Conservation (phyloP, 1,140 invertebrate genomes). For the Drosophila pseudoananassae region DNA sequence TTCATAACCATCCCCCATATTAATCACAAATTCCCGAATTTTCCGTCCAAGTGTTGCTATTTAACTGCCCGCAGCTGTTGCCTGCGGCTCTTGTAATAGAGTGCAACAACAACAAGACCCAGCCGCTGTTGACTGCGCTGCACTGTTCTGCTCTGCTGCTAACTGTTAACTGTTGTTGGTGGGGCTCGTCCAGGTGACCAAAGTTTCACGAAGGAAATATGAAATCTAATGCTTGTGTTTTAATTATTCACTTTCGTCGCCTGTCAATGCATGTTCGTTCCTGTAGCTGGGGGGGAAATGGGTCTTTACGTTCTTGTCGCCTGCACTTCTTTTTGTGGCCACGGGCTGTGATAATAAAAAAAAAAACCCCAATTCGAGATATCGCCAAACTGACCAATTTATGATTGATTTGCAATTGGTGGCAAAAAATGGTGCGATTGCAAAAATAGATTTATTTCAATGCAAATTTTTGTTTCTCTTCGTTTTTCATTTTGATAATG, state of each 20-base stretch:
- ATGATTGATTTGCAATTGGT: too few relatives aligned
- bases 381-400: too few relatives aligned
- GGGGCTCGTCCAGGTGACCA: conserved; percentile 2
- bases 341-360: not conserved
- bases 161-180: conserved; percentile 14
- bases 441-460: not conserved
- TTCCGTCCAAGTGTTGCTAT: conserved; percentile 12
- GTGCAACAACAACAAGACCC: conserved; percentile 7
- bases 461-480: not conserved
- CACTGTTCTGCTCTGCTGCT: conserved; percentile 7
- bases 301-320: not conserved
- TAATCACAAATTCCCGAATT: not conserved
- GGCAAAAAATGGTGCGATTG: not conserved
- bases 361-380: not conserved
- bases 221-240: not conserved
- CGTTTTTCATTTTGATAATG: not conserved
- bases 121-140: not conserved
- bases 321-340: not conserved
- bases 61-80: conserved; percentile 8
- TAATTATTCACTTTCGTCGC: not conserved
- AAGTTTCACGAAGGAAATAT: conserved; percentile 1
- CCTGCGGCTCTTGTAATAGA: conserved; percentile 15
- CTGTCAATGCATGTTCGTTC: not conserved
- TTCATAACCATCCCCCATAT: not conserved
- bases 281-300: not conserved